Percentiles rank a stretch among this genome's conserved stretches.
phyloP scores from a whole-genome alignment of 2,113 vertebrate species.

The Neogobius melanostomus region DNA sequence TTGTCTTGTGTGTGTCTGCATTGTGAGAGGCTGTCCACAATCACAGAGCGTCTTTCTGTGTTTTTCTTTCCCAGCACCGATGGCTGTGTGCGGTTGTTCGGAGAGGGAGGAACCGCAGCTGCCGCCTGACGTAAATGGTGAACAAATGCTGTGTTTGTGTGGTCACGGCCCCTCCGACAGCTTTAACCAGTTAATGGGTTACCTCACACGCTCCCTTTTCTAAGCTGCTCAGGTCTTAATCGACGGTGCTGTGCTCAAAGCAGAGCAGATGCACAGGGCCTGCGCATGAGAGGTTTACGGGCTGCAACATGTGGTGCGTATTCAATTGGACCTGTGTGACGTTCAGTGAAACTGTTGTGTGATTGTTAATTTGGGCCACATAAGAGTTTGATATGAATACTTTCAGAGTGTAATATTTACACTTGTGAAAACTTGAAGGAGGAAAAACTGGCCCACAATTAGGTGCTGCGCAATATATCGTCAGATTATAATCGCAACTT shows the following conservation, averaged over 20 bases:
- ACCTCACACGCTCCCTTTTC: conserved; percentile 52
- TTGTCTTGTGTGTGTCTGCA: conserved; percentile 28
- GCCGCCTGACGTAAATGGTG: conserved; percentile 75
- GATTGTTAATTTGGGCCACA: too few relatives aligned
- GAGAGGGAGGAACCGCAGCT: conserved; percentile 60
- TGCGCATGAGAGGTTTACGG: neutral
- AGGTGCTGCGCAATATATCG: too few relatives aligned
- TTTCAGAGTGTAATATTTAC: too few relatives aligned
- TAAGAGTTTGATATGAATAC: too few relatives aligned
- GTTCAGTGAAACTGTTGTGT: too few relatives aligned
- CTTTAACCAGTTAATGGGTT: conserved; percentile 63
- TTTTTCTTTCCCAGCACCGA: conserved; percentile 52
- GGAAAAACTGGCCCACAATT: too few relatives aligned
- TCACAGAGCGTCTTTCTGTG: conserved; percentile 35
- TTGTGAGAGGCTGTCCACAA: conserved; percentile 30
- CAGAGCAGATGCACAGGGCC: conserved; percentile 35
- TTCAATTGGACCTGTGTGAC: too few relatives aligned
- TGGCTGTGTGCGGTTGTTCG: conserved; percentile 50
- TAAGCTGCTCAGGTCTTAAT: conserved; percentile 21
- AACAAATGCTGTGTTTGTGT: conserved; percentile 65
- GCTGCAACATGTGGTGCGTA: too few relatives aligned
- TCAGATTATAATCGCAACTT: too few relatives aligned
- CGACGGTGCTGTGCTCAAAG: conserved; percentile 16
- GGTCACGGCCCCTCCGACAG: conserved; percentile 62
- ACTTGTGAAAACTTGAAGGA: too few relatives aligned